Evolutionary conservation across 2,113 vertebrate species (phyloP), one percentile per base, ranked within the genome.

Genomic region (Bufo gargarizans): DNA sequence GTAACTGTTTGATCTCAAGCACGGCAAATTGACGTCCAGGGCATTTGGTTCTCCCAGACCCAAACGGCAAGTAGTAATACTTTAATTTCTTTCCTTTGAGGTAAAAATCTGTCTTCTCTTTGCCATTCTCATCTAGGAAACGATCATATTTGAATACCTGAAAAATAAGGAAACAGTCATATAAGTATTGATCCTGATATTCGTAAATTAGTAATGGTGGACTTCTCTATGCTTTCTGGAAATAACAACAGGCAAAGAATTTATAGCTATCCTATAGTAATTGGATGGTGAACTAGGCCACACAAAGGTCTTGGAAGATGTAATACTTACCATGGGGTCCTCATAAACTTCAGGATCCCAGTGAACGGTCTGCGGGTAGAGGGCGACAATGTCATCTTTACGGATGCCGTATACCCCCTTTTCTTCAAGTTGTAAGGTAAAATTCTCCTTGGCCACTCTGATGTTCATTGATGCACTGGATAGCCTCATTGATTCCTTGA

Each of bases 401-500:
- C 98, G 96, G 87, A 99, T 97, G 65, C 90, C 94, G 88, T 97
- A 97, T 16, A 94, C 95, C 45, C 95, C 89, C 0, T 96, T 94
- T 89, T 95, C 94, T 91, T 97, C 95, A 0, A 99, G 94, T 71
- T 97, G 95, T 91, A 99, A 93, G 91, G 95, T 92, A 91, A 99
- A 98, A 92, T 99, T 94, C 58, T 97, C 96, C 85, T 99, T 99
- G 63, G 96, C 98, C 20, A 98, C 95, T 77, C 98, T 92, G 22
- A 99, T 95, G 0, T 97, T 99, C 91, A 99, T 92, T 59, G 98
- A 99, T 3, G 98, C 98, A 53, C 98, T 99, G 0, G 97, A 99
- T n/a, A 99, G 94, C 86, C 98, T 96, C 96, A 99, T 97, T 0
- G 97, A 95, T 91, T 99, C 98, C 90, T 98, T 99, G 88, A 99